Conservation (phyloP, 2,797 vertebrate genomes). For the Tragopan temminckii region DNA sequence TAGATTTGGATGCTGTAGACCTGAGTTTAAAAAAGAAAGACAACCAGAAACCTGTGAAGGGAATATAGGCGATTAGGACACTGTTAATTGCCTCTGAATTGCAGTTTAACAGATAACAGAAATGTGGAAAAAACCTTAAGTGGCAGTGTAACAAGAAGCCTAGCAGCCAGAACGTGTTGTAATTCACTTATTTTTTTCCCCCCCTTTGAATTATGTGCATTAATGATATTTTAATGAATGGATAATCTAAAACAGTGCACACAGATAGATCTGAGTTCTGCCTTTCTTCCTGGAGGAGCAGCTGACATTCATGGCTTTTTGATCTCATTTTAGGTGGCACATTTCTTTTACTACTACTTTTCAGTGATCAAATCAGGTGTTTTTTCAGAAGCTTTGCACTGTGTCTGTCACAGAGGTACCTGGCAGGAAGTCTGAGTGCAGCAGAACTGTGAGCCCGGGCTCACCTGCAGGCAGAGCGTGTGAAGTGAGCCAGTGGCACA, state of each 20-base stretch:
- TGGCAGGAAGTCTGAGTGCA: not conserved
- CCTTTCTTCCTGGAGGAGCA: slow-evolving; percentile 18
- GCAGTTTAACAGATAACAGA: not conserved
- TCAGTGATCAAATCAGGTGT: not conserved
- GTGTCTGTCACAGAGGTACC: not conserved
- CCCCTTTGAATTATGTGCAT: not conserved
- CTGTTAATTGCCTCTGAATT: not conserved
- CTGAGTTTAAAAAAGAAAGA: not conserved
- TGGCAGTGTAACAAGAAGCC: not conserved
- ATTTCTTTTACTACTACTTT: not conserved
- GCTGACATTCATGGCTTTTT: not conserved
- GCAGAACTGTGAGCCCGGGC: not conserved
- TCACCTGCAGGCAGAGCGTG: not conserved
- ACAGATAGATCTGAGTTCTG: not conserved
- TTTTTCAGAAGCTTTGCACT: not conserved
- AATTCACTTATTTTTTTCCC: not conserved
- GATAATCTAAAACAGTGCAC: slow-evolving; percentile 44
- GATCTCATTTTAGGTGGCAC: not conserved
- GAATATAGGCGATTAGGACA: not conserved
- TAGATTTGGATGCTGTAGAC: not conserved
- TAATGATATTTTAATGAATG: slow-evolving; percentile 44
- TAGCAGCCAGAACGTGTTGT: not conserved
- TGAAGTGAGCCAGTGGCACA: not conserved
- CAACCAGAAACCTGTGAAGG: not conserved
- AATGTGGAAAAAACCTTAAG: slow-evolving; percentile 4